Conservation (phyloP, 1,140 invertebrate species). For the Nautilus pompilius region DNA sequence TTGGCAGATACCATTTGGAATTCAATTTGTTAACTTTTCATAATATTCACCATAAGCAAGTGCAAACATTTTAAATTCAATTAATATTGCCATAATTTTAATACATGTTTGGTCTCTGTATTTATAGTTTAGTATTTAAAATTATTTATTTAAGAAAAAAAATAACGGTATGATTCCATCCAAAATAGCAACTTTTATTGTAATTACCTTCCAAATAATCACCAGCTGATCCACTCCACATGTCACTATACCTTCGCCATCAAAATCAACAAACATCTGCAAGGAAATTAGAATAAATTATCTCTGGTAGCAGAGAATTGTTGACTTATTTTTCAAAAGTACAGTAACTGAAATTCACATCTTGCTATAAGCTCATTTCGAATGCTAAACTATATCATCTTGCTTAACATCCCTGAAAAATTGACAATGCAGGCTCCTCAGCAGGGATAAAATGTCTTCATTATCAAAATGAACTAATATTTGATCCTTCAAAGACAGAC, state of each 20-base stretch:
- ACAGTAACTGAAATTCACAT: no score
- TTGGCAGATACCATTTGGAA: background rate
- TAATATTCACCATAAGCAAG: background rate
- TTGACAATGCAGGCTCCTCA: no score
- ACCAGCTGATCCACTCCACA: slow-evolving; percentile 48
- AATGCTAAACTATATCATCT: no score
- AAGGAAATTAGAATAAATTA: slow-evolving; percentile 6
- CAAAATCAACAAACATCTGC: slow-evolving; percentile 43
- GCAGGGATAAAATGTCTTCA: no score
- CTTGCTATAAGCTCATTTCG: no score
- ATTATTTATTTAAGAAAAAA: no score
- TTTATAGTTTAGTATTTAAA: background rate
- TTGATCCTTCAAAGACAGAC: no score
- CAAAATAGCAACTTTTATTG: background rate
- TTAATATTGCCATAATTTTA: background rate
- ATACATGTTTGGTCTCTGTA: background rate
- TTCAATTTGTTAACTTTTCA: background rate
- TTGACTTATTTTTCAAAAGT: no score
- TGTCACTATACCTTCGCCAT: slow-evolving; percentile 39
- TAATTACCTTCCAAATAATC: slow-evolving; percentile 46
- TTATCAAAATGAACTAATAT: no score
- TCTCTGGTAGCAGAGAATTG: no score
- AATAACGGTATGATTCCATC: no score
- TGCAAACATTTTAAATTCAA: background rate
- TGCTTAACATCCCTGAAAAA: no score